phyloP scores from a whole-genome alignment of 2,888 invertebrate species.

The Diloba caeruleocephala region DNA sequence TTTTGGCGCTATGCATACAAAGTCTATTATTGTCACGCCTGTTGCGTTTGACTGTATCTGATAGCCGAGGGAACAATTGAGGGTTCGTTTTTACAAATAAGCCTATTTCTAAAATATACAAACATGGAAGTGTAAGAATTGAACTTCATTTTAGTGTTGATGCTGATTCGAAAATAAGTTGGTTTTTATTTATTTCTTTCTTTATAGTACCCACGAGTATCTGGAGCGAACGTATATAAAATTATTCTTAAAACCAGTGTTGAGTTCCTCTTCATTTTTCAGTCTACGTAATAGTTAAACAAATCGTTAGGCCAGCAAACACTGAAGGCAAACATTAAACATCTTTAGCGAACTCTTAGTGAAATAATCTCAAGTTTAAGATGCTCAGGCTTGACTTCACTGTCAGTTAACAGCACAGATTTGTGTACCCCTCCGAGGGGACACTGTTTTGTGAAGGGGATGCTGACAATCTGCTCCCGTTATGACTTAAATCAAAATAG shows the following conservation, averaged over 20 bases:
- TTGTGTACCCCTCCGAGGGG: constrained; percentile 42
- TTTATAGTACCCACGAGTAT: too few species aligned
- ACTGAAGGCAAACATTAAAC: constrained; percentile 41
- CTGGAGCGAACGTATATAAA: neutral
- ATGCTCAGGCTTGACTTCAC: constrained; percentile 39
- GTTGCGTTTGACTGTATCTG: too few species aligned
- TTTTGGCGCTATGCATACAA: too few species aligned
- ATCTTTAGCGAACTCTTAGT: constrained; percentile 47
- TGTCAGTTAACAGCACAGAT: constrained; percentile 45
- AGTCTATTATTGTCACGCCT: too few species aligned
- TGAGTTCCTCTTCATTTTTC: constrained; percentile 22
- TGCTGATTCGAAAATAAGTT: too few species aligned
- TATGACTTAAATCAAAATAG: constrained; percentile 56
- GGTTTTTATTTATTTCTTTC: too few species aligned
- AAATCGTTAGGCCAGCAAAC: constrained; percentile 46
- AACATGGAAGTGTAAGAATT: too few species aligned
- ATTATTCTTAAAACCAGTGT: neutral
- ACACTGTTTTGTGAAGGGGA: constrained; percentile 51
- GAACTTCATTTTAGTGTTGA: too few species aligned
- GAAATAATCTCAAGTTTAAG: constrained; percentile 56
- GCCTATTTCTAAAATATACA: too few species aligned
- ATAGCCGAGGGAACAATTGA: too few species aligned
- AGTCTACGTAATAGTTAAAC: constrained; percentile 40
- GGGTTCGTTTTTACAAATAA: too few species aligned
- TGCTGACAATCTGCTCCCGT: constrained; percentile 51